phyloP scores from a whole-genome alignment of 2,113 vertebrate species.

The Chloropsis hardwickii region DNA sequence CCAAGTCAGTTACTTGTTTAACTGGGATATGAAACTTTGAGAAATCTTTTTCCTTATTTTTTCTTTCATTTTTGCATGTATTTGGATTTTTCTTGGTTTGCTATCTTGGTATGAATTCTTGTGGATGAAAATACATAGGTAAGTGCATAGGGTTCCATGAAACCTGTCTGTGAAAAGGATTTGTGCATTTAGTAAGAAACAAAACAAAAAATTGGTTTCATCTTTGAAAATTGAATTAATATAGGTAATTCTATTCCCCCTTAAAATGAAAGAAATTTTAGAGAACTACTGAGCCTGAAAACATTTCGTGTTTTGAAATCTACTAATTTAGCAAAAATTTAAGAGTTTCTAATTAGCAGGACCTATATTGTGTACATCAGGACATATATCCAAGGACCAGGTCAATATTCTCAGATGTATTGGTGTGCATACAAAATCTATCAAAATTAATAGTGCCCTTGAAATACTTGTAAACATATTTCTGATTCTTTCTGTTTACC shows the following conservation, averaged over 20 bases:
- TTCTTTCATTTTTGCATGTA: not conserved
- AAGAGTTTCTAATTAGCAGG: not conserved
- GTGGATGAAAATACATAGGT: not conserved
- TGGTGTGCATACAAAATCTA: not conserved
- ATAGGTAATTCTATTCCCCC: not conserved
- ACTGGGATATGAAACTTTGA: not conserved
- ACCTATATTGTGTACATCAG: not conserved
- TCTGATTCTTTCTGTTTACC: not conserved
- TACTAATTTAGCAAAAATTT: not conserved
- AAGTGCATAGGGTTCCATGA: not conserved
- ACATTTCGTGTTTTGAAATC: not conserved
- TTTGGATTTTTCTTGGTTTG: not conserved
- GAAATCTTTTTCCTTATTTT: constrained; percentile 15
- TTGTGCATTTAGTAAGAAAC: not conserved
- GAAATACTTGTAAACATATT: not conserved
- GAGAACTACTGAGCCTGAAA: not conserved
- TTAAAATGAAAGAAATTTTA: not conserved
- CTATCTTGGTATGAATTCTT: not conserved
- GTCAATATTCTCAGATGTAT: not conserved
- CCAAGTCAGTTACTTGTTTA: constrained; percentile 38
- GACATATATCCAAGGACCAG: not conserved
- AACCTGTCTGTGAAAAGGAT: not conserved
- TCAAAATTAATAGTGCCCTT: not conserved
- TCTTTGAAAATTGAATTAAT: not conserved
- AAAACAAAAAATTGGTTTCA: not conserved